Evolutionary conservation across 2,797 vertebrate genomes (phyloP), one percentile per base, ranked within the genome.

Genomic region (Channallabes apus): DNA sequence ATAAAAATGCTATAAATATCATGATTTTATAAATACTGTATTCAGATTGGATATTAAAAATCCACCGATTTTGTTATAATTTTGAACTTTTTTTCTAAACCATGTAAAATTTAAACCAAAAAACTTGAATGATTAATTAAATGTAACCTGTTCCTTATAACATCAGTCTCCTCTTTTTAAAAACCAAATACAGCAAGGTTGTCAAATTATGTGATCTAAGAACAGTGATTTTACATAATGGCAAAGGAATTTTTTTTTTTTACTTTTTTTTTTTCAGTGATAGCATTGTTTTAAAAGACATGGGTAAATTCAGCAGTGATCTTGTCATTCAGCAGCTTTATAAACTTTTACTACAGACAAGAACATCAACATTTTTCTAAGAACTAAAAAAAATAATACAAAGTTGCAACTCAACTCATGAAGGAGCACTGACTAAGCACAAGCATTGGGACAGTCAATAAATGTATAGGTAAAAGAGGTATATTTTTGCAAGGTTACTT

Each of bases 291-390:
- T 24, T n/a, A 4, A 29, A 54, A 17, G 8, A 0, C 29, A 77
- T 2, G 3, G 9, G 15, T 35, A 29, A 51, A 54, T 75, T n/a
- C 6, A 18, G 14, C 24, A 73, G 69, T 73, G 41, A 6, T 46
- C 51, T 41, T 72, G 69, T 71, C 35, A 71, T 41, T 8, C 9
- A 2, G 1, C 35, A 24, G 22, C 38, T 35, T 35, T 35, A 2
- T 0, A 35, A 38, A 38, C 38, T 38, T 38, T 80, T 27, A 41
- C 38, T 46, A 46, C 38, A 80, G 61, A 61, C 38, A 6, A 46
- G 59, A 80, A 51, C 18, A n/a, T 80, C 78, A 65, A 20, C 78
- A 65, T 65, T 27, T 65, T 61, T 77, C 2, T 46, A 51, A 56
- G 38, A 20, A 11, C 35, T 78, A 24, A 38, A 76, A 56, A 22